A percentile compares a stretch with the other conserved stretches of the same genome.
phyloP scores from a whole-genome alignment of 2,113 vertebrate genomes.

The Actenoides lindsayi region DNA sequence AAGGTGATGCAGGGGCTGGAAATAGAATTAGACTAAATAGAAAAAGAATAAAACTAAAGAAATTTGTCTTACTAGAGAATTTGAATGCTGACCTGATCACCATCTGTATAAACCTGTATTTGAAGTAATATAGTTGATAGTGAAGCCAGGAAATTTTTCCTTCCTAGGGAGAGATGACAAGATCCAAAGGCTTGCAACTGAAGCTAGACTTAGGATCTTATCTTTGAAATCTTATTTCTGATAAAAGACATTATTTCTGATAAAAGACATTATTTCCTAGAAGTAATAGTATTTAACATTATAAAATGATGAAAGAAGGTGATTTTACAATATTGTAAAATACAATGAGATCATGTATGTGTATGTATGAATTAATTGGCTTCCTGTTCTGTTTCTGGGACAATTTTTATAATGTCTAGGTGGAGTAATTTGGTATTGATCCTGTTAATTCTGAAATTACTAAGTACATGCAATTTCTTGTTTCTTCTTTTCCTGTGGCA shows the following conservation, averaged over 20 bases:
- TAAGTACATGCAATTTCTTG: neutral
- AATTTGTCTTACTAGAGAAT: neutral
- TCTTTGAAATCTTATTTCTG: neutral
- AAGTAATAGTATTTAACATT: neutral
- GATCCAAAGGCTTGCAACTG: neutral
- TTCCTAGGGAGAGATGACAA: neutral
- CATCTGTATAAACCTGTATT: neutral
- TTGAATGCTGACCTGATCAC: neutral
- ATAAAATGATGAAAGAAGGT: neutral
- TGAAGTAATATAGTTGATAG: neutral
- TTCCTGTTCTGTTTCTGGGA: neutral
- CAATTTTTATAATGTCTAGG: neutral
- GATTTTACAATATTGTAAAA: neutral
- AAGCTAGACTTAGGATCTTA: neutral
- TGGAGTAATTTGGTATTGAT: neutral
- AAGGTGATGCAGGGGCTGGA: neutral
- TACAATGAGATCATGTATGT: neutral
- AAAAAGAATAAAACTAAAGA: neutral
- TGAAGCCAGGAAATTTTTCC: neutral
- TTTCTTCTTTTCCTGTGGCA: neutral
- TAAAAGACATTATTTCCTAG: neutral
- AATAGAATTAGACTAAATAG: neutral
- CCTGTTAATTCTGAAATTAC: neutral
- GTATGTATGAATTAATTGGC: neutral
- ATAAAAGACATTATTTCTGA: neutral